phyloP scores from a whole-genome alignment of 2,797 vertebrate species.

The Salarias fasciatus region DNA sequence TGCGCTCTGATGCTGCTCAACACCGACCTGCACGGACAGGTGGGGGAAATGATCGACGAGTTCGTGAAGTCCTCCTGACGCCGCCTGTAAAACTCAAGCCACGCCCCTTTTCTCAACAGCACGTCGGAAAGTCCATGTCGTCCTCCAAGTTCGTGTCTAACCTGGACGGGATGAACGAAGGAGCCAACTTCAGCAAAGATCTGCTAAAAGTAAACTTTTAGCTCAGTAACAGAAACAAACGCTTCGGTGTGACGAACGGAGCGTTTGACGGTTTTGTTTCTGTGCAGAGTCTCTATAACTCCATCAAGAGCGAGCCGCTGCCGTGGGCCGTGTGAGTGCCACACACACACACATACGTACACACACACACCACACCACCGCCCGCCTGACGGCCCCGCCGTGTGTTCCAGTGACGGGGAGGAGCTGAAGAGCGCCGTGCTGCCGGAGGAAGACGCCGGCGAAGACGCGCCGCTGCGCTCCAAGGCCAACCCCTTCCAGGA shows the following conservation, averaged over 20 bases:
- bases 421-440: slow-evolving; percentile 70
- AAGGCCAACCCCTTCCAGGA: slow-evolving; percentile 88
- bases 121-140: slow-evolving; percentile 91
- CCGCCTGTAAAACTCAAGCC: too few relatives aligned
- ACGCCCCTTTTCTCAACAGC: too few relatives aligned
- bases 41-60: too few relatives aligned
- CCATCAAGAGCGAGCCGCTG: slow-evolving; percentile 88
- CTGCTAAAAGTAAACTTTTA: slow-evolving; percentile 84
- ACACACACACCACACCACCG: too few relatives aligned
- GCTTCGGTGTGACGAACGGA: too few relatives aligned
- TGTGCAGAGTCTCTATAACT: slow-evolving; percentile 86
- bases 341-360: too few relatives aligned
- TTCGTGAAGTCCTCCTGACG: too few relatives aligned
- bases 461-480: slow-evolving; percentile 68
- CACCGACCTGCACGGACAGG: slow-evolving; percentile 91
- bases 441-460: slow-evolving; percentile 58
- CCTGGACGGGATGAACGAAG: slow-evolving; percentile 88
- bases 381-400: background rate
- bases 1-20: slow-evolving; percentile 96
- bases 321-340: slow-evolving; percentile 91
- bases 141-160: slow-evolving; percentile 88
- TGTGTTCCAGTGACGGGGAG: slow-evolving; percentile 81
- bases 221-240: too few relatives aligned
- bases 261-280: background rate
- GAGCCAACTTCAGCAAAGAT: slow-evolving; percentile 87